Evolutionary conservation across 2,888 invertebrate genomes (phyloP).

Genomic region (Stenoptilia bipunctidactyla): DNA sequence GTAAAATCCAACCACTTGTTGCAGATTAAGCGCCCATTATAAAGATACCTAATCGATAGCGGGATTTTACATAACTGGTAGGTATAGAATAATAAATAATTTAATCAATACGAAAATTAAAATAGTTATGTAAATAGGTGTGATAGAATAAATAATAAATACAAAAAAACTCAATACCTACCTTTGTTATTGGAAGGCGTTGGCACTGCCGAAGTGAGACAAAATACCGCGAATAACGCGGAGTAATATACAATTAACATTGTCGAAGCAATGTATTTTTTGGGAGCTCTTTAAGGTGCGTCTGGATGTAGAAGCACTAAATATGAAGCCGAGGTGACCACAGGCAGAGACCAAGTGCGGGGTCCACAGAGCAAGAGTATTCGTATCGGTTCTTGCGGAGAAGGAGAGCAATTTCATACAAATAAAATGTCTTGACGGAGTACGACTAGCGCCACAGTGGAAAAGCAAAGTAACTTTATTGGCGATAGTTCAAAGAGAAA

Average conservation of each 20-base stretch:
- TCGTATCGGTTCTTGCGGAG: too few relatives aligned
- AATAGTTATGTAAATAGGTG: not conserved
- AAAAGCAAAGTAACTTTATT: too few relatives aligned
- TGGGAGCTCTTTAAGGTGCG: too few relatives aligned
- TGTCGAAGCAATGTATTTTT: not conserved
- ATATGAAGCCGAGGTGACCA: conserved; percentile 39
- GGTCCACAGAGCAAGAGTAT: too few relatives aligned
- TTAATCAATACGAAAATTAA: conserved; percentile 7
- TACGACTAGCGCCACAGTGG: too few relatives aligned
- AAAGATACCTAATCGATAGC: too few relatives aligned
- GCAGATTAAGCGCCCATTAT: conserved; percentile 37
- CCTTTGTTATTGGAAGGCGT: conserved; percentile 56
- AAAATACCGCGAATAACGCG: conserved; percentile 56
- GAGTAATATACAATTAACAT: conserved; percentile 53
- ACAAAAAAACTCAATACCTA: conserved; percentile 21
- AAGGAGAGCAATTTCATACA: too few relatives aligned
- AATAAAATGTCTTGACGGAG: too few relatives aligned
- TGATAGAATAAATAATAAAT: conserved; percentile 6
- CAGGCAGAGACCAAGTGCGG: conserved; percentile 50
- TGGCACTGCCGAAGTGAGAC: conserved; percentile 42
- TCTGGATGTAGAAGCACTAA: conserved; percentile 20
- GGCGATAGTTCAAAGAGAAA: too few relatives aligned
- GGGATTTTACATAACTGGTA: conserved; percentile 33
- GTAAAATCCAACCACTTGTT: conserved; percentile 42
- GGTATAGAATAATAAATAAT: conserved; percentile 24